Percentiles rank a stretch among this genome's conserved stretches.
phyloP scores from a whole-genome alignment of 2,113 vertebrate species.

The Microtus ochrogaster region DNA sequence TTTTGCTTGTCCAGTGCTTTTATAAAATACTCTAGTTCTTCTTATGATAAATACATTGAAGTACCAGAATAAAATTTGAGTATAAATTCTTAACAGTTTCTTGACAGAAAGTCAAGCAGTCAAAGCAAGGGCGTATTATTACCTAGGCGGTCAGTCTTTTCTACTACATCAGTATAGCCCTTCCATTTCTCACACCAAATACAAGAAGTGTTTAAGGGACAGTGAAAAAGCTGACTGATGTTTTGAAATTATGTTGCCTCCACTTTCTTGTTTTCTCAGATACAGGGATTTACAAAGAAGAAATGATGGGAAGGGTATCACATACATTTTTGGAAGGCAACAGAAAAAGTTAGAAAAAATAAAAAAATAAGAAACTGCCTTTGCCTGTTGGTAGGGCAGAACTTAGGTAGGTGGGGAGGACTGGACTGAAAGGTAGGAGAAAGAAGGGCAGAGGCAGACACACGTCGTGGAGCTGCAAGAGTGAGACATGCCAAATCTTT shows the following conservation, averaged over 20 bases:
- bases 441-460: no score
- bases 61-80: not conserved
- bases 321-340: not conserved
- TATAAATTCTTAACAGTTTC: not conserved
- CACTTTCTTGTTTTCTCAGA: not conserved
- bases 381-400: no score
- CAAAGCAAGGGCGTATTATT: not conserved
- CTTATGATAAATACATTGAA: not conserved
- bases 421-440: no score
- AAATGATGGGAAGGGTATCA: not conserved
- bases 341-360: not conserved
- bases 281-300: not conserved
- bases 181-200: not conserved
- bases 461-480: no score
- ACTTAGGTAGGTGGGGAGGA: no score
- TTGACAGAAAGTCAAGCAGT: not conserved
- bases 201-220: not conserved
- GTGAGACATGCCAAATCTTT: no score
- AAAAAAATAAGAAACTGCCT: not conserved
- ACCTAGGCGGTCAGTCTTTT: not conserved
- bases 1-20: not conserved
- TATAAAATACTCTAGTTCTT: not conserved
- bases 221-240: not conserved
- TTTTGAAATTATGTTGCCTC: not conserved
- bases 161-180: rapidly evolving